These are phyloP conservation scores for Eueremaeus valkanovi DNA, from an alignment of 2,888 invertebrate genomes.

Conservation along the genomic window DNA sequence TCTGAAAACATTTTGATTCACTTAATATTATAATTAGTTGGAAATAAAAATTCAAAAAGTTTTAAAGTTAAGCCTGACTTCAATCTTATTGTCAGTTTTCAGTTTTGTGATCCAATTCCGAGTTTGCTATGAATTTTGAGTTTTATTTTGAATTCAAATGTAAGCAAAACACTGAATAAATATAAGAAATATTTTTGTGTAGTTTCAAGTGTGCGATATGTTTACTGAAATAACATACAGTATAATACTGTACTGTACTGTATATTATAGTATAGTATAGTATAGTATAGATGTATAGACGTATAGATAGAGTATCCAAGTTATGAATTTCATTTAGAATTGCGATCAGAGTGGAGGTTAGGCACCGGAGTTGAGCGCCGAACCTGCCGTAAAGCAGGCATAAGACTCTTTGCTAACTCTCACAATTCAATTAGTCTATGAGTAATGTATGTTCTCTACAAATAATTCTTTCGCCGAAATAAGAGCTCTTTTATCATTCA, in stretches of 20 bases:
- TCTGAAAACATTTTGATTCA: no score
- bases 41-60: not conserved
- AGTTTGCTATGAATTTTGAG: not conserved
- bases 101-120: not conserved
- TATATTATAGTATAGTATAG: no score
- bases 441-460: slow-evolving; percentile 27
- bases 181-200: slow-evolving; percentile 1
- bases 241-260: no score
- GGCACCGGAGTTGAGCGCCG: not conserved
- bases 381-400: not conserved
- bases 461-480: slow-evolving; percentile 31
- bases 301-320: slow-evolving; percentile 25
- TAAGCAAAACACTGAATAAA: slow-evolving; percentile 32
- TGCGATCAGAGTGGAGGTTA: not conserved
- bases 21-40: not conserved
- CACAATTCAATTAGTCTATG: slow-evolving; percentile 33
- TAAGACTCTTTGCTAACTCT: slow-evolving; percentile 19
- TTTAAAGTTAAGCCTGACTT: not conserved
- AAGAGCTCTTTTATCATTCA: slow-evolving; percentile 30
- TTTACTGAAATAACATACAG: not conserved
- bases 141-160: slow-evolving; percentile 22
- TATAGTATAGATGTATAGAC: no score
- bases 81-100: not conserved
- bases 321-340: slow-evolving; percentile 12
- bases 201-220: slow-evolving; percentile 1